Conservation (phyloP, 2,113 vertebrate species). For the Crotalus horridus region DNA sequence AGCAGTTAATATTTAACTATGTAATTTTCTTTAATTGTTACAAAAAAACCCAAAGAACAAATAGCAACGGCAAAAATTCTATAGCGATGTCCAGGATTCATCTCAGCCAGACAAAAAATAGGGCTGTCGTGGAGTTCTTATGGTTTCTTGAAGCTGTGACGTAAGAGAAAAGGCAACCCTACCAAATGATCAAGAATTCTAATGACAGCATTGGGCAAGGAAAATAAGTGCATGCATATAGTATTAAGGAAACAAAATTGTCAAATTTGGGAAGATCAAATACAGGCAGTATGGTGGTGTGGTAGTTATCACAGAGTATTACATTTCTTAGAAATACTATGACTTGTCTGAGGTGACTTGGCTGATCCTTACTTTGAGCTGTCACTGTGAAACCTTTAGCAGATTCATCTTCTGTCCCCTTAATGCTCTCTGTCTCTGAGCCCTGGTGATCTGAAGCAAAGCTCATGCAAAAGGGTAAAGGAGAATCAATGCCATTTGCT, state of each 20-base stretch:
- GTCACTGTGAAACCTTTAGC: slow-evolving; percentile 24
- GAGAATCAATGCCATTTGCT: background rate
- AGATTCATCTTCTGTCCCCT: background rate
- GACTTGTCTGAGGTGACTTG: background rate
- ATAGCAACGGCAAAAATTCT: background rate
- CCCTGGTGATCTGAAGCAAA: background rate
- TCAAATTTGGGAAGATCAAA: background rate
- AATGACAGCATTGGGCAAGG: background rate
- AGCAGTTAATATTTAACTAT: background rate
- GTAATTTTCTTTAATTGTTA: background rate
- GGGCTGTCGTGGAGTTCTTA: background rate
- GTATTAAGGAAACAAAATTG: background rate
- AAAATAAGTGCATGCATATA: background rate
- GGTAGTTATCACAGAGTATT: background rate
- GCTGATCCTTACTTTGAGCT: background rate
- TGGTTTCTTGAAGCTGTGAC: background rate
- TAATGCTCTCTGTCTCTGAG: background rate
- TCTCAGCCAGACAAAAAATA: background rate
- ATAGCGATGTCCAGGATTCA: background rate
- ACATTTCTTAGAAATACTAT: background rate
- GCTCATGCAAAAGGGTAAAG: slow-evolving; percentile 15
- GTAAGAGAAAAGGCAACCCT: background rate
- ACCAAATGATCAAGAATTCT: background rate
- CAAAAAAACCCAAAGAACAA: background rate
- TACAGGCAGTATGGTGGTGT: background rate